Evolutionary conservation across 2,113 vertebrate species (phyloP).

Genomic region (Epinephelus lanceolatus): DNA sequence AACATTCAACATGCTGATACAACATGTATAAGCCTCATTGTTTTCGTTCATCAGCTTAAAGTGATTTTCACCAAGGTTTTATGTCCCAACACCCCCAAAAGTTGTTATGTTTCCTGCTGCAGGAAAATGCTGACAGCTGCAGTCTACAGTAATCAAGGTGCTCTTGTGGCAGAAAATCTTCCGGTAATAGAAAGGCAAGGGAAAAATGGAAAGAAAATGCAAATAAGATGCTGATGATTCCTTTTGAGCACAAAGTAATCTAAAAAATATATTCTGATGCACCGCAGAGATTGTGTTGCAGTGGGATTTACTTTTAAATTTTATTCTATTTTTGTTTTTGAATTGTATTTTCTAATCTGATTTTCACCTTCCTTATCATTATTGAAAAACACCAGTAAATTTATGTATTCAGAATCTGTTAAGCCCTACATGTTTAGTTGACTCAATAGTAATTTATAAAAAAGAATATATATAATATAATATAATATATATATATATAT

Average conservation of each 20-base stretch:
- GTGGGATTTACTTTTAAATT: neutral
- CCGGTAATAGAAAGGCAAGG: slow-evolving; percentile 20
- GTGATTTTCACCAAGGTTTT: slow-evolving; percentile 11
- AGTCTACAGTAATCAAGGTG: slow-evolving; percentile 34
- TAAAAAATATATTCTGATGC: neutral
- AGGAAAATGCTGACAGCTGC: slow-evolving; percentile 37
- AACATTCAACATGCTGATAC: slow-evolving; percentile 18
- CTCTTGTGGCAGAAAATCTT: slow-evolving; percentile 18
- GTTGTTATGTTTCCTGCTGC: slow-evolving; percentile 8
- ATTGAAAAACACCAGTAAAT: neutral
- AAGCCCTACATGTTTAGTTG: neutral
- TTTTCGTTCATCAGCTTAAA: slow-evolving; percentile 17
- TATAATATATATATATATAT: too few species aligned
- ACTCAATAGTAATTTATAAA: neutral
- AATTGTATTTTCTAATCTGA: neutral
- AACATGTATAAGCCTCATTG: neutral
- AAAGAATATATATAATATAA: too few species aligned
- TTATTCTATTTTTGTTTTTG: neutral
- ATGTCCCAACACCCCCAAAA: slow-evolving; percentile 13
- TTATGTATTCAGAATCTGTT: neutral
- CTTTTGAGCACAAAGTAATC: neutral
- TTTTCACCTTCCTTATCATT: neutral
- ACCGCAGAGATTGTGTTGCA: neutral
- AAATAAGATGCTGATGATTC: slow-evolving; percentile 37
- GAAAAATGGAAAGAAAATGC: slow-evolving; percentile 17